phyloP scores from a whole-genome alignment of 2,797 vertebrate genomes.

The Characodon lateralis region DNA sequence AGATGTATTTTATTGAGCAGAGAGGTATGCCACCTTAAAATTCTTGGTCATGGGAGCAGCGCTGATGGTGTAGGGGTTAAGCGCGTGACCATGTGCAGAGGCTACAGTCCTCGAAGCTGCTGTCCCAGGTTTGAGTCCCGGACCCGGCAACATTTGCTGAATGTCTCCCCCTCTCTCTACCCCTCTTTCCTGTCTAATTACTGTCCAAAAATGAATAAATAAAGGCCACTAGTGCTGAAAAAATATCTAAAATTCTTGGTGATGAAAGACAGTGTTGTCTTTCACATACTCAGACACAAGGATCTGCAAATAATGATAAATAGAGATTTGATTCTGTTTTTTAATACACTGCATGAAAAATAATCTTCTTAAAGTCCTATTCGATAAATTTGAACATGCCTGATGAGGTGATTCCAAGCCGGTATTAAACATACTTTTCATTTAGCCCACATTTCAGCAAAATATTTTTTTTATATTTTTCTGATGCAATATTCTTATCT shows the following conservation, averaged over 20 bases:
- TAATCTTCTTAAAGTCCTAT: neutral
- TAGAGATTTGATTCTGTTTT: neutral
- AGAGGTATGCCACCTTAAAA: constrained; percentile 10
- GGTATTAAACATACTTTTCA: neutral
- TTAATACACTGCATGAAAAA: neutral
- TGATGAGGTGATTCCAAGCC: neutral
- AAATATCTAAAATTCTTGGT: constrained; percentile 17
- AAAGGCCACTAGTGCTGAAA: too few relatives aligned
- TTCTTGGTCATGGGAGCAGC: constrained; percentile 24
- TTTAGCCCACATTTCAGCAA: neutral
- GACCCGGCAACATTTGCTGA: too few relatives aligned
- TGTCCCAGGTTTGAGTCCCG: too few relatives aligned
- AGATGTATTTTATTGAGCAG: constrained; percentile 13
- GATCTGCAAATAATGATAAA: neutral
- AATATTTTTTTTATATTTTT: neutral
- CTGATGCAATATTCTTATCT: neutral
- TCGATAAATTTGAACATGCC: neutral
- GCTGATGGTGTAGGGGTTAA: too few relatives aligned
- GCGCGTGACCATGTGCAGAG: too few relatives aligned
- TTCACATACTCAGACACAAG: neutral
- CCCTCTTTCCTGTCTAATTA: too few relatives aligned
- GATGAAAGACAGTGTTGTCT: constrained; percentile 7
- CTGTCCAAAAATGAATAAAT: too few relatives aligned
- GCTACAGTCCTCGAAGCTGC: too few relatives aligned
- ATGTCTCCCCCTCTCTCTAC: too few relatives aligned